Evolutionary conservation across 2,888 invertebrate species (phyloP).

Genomic region (Mycalesis mineus): DNA sequence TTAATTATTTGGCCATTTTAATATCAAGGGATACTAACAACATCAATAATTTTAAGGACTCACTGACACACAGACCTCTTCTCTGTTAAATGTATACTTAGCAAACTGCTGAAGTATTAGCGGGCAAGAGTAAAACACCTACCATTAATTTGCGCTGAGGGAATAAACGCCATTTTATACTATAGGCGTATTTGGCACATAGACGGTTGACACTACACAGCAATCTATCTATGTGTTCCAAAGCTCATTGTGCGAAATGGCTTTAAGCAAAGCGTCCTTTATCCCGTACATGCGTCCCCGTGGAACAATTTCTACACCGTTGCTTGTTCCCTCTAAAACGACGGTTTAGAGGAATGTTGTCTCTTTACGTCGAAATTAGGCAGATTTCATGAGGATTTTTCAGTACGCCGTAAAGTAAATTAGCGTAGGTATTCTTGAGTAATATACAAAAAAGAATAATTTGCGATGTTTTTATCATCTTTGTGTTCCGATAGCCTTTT

Average conservation of each 20-base stretch:
- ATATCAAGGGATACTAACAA: too few species aligned
- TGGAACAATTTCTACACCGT: slow-evolving; percentile 5
- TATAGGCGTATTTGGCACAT: neutral
- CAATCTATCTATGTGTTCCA: slow-evolving; percentile 9
- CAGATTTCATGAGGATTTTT: neutral
- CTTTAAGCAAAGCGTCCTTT: slow-evolving; percentile 14
- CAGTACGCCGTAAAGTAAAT: neutral
- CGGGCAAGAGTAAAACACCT: neutral
- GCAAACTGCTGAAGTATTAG: too few species aligned
- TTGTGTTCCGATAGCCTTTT: too few species aligned
- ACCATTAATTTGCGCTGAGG: neutral
- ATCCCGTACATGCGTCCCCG: slow-evolving; percentile 10
- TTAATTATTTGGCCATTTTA: too few species aligned
- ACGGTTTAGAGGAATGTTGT: neutral
- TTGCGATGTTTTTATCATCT: too few species aligned
- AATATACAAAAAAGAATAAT: too few species aligned
- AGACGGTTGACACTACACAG: neutral
- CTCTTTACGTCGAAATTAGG: slow-evolving; percentile 6
- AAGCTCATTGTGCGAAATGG: slow-evolving; percentile 6
- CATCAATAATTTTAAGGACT: too few species aligned
- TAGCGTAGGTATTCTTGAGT: too few species aligned
- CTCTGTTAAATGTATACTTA: too few species aligned
- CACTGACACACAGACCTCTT: too few species aligned
- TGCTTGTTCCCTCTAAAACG: slow-evolving; percentile 1
- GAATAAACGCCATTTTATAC: neutral